Base-by-base conservation (phyloP, 2,797 vertebrate species). In the Macrochelys suwanniensis region DNA sequence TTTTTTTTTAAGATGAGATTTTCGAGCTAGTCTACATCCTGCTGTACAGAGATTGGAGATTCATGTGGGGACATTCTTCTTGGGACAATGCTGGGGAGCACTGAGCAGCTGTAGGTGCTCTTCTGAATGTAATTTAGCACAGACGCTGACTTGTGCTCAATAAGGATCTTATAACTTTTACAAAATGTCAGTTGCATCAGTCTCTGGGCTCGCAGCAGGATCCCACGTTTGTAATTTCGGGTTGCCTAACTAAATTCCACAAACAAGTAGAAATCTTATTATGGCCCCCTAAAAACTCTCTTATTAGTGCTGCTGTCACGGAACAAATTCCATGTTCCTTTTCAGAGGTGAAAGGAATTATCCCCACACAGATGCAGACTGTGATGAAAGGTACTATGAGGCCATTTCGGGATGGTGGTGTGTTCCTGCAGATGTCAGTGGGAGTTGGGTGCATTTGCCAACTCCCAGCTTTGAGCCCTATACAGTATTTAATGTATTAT, bases 341-440 rank as follows among this genome's bases (percentile, higher is more conserved):
- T 83, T 47, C 82, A 89, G 82, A 92, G 87, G 56, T n/a, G 68
- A 87, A 49, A 25, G n/a, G 23, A 88, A 90, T 83, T 92, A 90
- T 10, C 49, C 87, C 74, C 77, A 85, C 80, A 89, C 49, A 90
- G 77, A 89, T 6, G 50, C 42, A 47, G 90, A 85, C 54, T 74
- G 28, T 92, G 90, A 83, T n/a, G 76, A 82, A 92, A 93, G 80
- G 78, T 51, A 85, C 23, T 76, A 26, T 0, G 17, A 82, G 53
- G 54, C 82, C 0, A 47, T 84, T 88, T 45, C 74, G 28, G 42
- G 42, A 16, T 47, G 26, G 25, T 31, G 42, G 5, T 76, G 74
- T 9, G 25, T 45, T 26, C 83, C 57, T 85, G 82, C 61, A 87
- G 57, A 50, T 33, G 83, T 68, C 89, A 74, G 26, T 47, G 86